A percentile compares a stretch with the other conserved stretches of the same genome.
Evolutionary conservation across 2,113 vertebrate species (phyloP).

Genomic region (Epinephelus fuscoguttatus): DNA sequence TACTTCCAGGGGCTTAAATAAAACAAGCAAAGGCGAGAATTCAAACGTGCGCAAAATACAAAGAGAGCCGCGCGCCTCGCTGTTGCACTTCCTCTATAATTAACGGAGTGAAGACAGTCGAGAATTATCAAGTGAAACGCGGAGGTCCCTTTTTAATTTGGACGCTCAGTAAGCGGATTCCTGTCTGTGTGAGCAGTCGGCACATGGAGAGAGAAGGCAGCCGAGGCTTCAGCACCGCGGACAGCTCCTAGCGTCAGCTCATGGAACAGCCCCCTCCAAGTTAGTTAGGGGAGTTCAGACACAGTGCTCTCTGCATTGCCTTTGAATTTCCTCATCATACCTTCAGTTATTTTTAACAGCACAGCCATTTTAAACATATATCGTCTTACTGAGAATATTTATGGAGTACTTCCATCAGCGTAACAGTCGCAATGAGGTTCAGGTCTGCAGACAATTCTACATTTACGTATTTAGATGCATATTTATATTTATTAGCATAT

Average conservation of each 20-base stretch:
- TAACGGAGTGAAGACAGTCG: constrained; percentile 34
- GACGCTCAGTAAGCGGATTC: constrained; percentile 77
- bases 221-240: constrained; percentile 86
- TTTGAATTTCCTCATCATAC: neutral
- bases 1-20: constrained; percentile 66
- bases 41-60: neutral
- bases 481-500: too few species aligned
- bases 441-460: neutral
- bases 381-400: neutral
- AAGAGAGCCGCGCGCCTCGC: constrained; percentile 16
- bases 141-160: constrained; percentile 75
- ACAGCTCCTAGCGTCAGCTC: constrained; percentile 93
- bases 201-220: constrained; percentile 80
- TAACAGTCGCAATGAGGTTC: neutral
- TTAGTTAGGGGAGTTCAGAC: constrained; percentile 14
- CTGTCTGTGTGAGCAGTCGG: constrained; percentile 71
- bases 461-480: too few species aligned
- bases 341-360: neutral
- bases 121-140: constrained; percentile 69
- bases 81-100: constrained; percentile 21
- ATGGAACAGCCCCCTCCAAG: constrained; percentile 77
- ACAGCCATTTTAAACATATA: neutral
- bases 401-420: neutral
- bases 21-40: constrained; percentile 40
- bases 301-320: neutral